phyloP scores from a whole-genome alignment of 2,888 invertebrate genomes.

The Liposcelis brunnea region DNA sequence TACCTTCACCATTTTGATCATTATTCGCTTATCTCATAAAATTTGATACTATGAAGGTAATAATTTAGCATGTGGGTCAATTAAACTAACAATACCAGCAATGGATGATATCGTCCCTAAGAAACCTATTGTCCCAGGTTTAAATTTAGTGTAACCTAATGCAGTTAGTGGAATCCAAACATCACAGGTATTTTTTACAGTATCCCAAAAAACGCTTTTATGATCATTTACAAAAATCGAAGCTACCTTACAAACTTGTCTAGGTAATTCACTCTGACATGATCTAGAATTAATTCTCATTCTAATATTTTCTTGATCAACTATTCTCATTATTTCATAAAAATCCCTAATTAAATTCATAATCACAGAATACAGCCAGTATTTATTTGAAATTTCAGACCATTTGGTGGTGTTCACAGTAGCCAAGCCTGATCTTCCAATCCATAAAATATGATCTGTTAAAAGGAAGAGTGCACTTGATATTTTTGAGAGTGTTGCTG shows the following conservation, averaged over 20 bases:
- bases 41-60: slow-evolving; percentile 31
- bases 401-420: slow-evolving; percentile 57
- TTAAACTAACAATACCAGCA: slow-evolving; percentile 55
- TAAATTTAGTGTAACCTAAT: slow-evolving; percentile 57
- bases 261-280: not conserved
- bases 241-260: slow-evolving; percentile 10
- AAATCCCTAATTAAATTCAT: slow-evolving; percentile 65
- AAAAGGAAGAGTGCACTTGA: slow-evolving; percentile 61
- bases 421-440: slow-evolving; percentile 51
- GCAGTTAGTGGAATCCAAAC: slow-evolving; percentile 71
- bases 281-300: not conserved
- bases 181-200: slow-evolving; percentile 72
- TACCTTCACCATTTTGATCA: too few relatives aligned
- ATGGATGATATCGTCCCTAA: slow-evolving; percentile 66
- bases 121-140: slow-evolving; percentile 58
- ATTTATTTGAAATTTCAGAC: slow-evolving; percentile 54
- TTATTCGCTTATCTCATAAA: not conserved
- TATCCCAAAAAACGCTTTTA: slow-evolving; percentile 60
- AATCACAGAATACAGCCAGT: slow-evolving; percentile 69
- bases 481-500: slow-evolving; percentile 61
- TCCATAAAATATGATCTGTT: slow-evolving; percentile 76
- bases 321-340: slow-evolving; percentile 57
- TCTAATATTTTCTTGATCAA: slow-evolving; percentile 32
- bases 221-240: slow-evolving; percentile 25
- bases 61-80: slow-evolving; percentile 64